phyloP scores from a whole-genome alignment of 2,888 invertebrate species.

The Automeris io region DNA sequence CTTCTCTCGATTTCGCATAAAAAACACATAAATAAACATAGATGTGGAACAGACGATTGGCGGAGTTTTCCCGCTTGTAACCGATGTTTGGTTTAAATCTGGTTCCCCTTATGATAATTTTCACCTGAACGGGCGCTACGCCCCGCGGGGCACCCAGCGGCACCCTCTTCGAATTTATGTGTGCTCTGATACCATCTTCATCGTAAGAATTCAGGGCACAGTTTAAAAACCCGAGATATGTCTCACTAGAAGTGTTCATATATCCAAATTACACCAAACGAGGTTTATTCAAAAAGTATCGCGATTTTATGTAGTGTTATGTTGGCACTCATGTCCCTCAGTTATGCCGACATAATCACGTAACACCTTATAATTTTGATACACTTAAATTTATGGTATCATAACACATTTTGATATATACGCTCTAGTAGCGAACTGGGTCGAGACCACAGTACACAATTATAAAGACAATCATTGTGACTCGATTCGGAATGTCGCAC shows the following conservation, averaged over 20 bases:
- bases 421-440: too few species aligned
- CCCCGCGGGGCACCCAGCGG: conserved; percentile 31
- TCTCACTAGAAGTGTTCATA: conserved; percentile 28
- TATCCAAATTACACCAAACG: conserved; percentile 12
- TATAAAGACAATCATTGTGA: too few species aligned
- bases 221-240: conserved; percentile 27
- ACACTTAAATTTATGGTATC: too few species aligned
- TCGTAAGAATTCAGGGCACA: conserved; percentile 55
- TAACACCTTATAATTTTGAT: too few species aligned
- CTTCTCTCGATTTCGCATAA: neutral
- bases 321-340: too few species aligned
- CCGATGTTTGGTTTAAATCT: conserved; percentile 64
- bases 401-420: too few species aligned
- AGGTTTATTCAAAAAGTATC: too few species aligned
- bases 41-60: conserved; percentile 13
- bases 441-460: too few species aligned
- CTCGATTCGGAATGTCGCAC: too few species aligned
- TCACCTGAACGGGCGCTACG: conserved; percentile 52
- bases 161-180: conserved; percentile 59
- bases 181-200: conserved; percentile 58
- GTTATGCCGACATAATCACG: too few species aligned
- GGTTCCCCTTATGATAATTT: conserved; percentile 68
- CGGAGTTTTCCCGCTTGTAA: conserved; percentile 12
- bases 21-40: conserved; percentile 7
- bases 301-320: too few species aligned